A percentile compares a stretch with the other conserved stretches of the same genome.
phyloP scores from a whole-genome alignment of 2,797 vertebrate genomes.

The Sitta carolinensis region DNA sequence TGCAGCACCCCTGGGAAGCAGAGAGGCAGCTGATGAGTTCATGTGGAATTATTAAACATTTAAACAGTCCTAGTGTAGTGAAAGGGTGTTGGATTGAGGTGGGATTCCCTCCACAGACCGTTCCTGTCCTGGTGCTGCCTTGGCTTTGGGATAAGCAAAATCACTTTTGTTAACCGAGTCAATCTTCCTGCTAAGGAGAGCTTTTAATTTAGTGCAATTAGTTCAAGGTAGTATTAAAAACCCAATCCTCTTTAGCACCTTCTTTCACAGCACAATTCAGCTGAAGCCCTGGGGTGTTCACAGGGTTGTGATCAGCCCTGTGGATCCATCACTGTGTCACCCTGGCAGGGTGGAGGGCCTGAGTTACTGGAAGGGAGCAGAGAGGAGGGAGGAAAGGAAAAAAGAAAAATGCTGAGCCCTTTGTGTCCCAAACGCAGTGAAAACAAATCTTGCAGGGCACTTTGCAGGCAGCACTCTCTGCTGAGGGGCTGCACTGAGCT shows the following conservation, averaged over 20 bases:
- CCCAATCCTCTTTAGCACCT: neutral
- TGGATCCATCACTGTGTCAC: rapidly evolving
- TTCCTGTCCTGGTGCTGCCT: neutral
- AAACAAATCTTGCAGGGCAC: neutral
- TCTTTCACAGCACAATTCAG: neutral
- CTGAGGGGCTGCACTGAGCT: neutral
- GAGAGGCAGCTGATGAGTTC: neutral
- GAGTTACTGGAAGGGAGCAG: neutral
- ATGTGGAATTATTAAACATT: neutral
- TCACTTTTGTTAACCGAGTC: neutral
- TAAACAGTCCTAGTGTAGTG: neutral
- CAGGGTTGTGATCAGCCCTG: neutral
- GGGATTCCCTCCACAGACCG: neutral
- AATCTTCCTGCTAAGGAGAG: neutral
- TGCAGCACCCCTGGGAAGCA: neutral
- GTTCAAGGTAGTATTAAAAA: neutral
- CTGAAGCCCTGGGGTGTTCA: rapidly evolving
- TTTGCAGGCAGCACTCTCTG: neutral
- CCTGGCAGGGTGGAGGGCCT: rapidly evolving
- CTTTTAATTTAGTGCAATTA: neutral
- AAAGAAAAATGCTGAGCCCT: neutral
- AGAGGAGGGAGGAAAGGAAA: neutral
- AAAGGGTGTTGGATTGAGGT: neutral
- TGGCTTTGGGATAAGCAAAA: neutral
- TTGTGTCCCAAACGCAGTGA: neutral